Evolutionary conservation across 2,113 vertebrate species (phyloP), one percentile per base, ranked within the genome.

Genomic region (Zootoca vivipara): DNA sequence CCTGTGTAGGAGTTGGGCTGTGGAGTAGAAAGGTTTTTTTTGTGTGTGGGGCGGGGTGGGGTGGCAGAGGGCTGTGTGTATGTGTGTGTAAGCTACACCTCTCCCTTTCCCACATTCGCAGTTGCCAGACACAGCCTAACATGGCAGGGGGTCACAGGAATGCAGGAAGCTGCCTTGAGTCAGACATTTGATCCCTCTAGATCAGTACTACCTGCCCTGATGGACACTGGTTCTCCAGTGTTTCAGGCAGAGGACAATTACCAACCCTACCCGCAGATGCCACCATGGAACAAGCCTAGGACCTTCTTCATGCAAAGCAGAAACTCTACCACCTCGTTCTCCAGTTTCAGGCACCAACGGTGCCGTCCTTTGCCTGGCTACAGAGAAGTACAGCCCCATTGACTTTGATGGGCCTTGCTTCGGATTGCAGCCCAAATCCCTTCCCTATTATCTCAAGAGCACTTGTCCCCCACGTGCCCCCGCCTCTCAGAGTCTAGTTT

Each of bases 41-140:
- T 52, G 2, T 12, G 2, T 12, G 46, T 52, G 46, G 10, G 46
- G 46, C 2, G 0, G 46, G 10, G 46, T 52, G 10, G 86, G 0
- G 35, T 13, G 46, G 5, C n/a, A 22, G 0, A 7, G 22, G 58
- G 33, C 56, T 26, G 35, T 1, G 33, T 6, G 30, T 2, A 2
- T 9, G 8, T 35, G 10, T 20, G 28, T 42, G 26, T 77, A 3
- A 12, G 24, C 77, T 65, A 13, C 64, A 16, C 35, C 5, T 56
- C 56, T 24, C 8, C 20, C 3, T 10, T 18, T 58, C 78, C 18
- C 2, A 22, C 30, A 56, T 1, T 8, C 1, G 10, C 30, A 56
- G 3, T 8, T 6, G 12, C 2, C 7, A 38, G 22, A 5, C 52
- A 7, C 7, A 15, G 28, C 5, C 15, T 3, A 4, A 12, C 12